phyloP scores from a whole-genome alignment of 2,888 invertebrate species.

The Aradus depressus region DNA sequence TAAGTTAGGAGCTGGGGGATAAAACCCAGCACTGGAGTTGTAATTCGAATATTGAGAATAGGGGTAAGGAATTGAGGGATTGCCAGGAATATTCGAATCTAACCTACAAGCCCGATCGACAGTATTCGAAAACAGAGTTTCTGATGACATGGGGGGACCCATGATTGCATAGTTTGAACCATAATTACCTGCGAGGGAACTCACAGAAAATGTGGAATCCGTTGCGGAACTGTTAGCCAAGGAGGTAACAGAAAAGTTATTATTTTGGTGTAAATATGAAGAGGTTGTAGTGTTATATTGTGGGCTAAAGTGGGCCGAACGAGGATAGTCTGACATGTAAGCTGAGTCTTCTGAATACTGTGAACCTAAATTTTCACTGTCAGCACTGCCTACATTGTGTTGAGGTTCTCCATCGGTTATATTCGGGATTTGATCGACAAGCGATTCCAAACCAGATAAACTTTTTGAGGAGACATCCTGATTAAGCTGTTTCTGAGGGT shows the following conservation, averaged over 20 bases:
- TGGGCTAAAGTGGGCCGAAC: conserved; percentile 32
- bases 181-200: conserved; percentile 38
- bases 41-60: conserved; percentile 36
- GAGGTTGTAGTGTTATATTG: conserved; percentile 33
- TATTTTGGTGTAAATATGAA: conserved; percentile 30
- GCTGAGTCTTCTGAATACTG: conserved; percentile 33
- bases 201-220: conserved; percentile 40
- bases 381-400: conserved; percentile 33
- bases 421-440: conserved; percentile 84
- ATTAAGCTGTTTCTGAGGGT: conserved; percentile 30
- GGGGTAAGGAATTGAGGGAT: conserved; percentile 33
- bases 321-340: conserved; percentile 31
- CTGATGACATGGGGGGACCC: conserved; percentile 37
- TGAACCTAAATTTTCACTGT: conserved; percentile 27
- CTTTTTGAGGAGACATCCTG: conserved; percentile 78
- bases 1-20: conserved; percentile 45
- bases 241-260: conserved; percentile 36
- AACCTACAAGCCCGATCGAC: conserved; percentile 28
- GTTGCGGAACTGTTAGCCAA: conserved; percentile 35
- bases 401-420: conserved; percentile 57
- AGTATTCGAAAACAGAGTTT: conserved; percentile 22
- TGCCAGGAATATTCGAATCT: conserved; percentile 30
- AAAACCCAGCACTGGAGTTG: conserved; percentile 31
- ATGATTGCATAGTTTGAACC: conserved; percentile 38
- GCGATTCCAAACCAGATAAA: conserved; percentile 72